Conservation (phyloP, 2,888 invertebrate genomes). For the Nomada fabriciana region DNA sequence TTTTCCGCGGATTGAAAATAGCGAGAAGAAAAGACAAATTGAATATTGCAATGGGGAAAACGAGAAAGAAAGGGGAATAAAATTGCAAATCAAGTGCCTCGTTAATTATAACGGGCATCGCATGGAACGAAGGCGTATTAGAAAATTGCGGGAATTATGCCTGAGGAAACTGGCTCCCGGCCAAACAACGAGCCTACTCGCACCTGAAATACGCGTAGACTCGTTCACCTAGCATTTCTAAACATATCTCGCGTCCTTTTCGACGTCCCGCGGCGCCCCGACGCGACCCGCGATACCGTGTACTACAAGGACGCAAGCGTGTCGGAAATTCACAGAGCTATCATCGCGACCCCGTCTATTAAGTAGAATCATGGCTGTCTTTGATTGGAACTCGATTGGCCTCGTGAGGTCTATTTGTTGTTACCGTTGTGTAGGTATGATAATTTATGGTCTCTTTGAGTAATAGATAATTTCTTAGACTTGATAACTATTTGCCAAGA, state of each 20-base stretch:
- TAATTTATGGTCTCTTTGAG: background rate
- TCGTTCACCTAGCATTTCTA: conserved; percentile 76
- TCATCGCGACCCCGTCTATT: conserved; percentile 40
- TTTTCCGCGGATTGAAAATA: conserved; percentile 6
- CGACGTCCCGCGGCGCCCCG: conserved; percentile 54
- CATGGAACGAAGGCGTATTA: conserved; percentile 72
- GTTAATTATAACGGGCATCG: conserved; percentile 77
- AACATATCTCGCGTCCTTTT: conserved; percentile 76
- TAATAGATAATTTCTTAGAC: too few relatives aligned
- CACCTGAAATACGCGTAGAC: conserved; percentile 80
- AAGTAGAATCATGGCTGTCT: background rate
- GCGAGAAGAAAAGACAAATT: background rate
- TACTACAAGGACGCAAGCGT: conserved; percentile 73
- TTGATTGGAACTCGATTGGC: too few relatives aligned
- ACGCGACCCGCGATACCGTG: conserved; percentile 51
- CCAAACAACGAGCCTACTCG: conserved; percentile 76
- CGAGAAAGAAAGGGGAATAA: background rate
- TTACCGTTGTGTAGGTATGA: background rate
- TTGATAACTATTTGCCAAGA: too few relatives aligned
- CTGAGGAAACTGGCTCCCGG: conserved; percentile 76
- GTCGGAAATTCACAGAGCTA: conserved; percentile 41
- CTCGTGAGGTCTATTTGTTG: background rate
- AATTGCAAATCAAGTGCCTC: conserved; percentile 26
- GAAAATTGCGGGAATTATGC: conserved; percentile 77
- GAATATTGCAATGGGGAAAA: background rate